Evolutionary conservation across 2,113 vertebrate species (phyloP), one percentile per base, ranked within the genome.

Genomic region (Platichthys stellatus): DNA sequence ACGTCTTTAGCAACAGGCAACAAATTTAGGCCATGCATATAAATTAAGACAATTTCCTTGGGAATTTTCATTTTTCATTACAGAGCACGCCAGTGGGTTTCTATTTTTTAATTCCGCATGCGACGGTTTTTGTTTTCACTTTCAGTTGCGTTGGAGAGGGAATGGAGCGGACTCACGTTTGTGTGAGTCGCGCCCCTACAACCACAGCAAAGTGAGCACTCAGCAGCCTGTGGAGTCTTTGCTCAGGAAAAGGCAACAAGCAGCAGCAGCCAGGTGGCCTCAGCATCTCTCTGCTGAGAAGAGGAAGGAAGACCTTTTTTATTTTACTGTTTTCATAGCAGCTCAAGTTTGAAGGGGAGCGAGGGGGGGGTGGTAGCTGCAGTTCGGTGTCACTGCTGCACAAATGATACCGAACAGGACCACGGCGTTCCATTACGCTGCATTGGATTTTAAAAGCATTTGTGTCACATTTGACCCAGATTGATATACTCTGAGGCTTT

Each of bases 11-110:
- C 81, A 91, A 88, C 87, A 80, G 82, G 78, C 80, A 83, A 85
- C 51, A 85, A 53, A 90, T 91, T 90, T 91, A 86, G 88, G 81
- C 67, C 82, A 76, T 15, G 85, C 84, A 93, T 93, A 75, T 83
- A 78, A 90, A 93, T 89, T 45, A 90, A 80, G 26, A 62, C 26
- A 24, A 63, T 83, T 91, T 90, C 77, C 88, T 73, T 78, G 69
- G 84, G 79, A 92, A 92, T 82, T 89, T 82, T 73, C 31, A 76
- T 86, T 88, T 88, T 90, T 87, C 84, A 70, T 86, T 81, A 60
- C n/a, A 26, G 53, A 58, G 12, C 57, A 7, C 53, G 89, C 85
- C 74, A 56, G 35, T 76, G 86, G 86, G 68, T 75, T 88, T 86
- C 81, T 31, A 7, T 31, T 51, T 31, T 51, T 76, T 63, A 78